Evolutionary conservation across 2,113 vertebrate species (phyloP), one percentile per base, ranked within the genome.

Genomic region (Gymnarchus niloticus): DNA sequence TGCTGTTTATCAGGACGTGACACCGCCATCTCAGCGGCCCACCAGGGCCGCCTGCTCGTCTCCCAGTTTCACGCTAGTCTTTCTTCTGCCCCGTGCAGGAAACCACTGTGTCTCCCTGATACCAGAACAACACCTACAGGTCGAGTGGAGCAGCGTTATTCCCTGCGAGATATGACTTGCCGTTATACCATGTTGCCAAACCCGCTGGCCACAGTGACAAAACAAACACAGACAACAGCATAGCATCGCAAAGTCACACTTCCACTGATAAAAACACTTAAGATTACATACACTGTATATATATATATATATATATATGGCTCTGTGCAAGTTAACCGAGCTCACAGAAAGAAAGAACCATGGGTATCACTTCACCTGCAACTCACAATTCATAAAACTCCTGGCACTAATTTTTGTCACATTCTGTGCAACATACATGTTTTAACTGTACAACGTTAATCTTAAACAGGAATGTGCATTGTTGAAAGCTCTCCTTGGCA

Each of bases 321-420:
- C 77, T 85, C 56, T 85, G 76, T 81, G 81, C 85, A 85, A n/a
- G 37, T 81, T 81, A 59, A 59, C 57, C 59, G 54, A 59, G 23
- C 56, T 37, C 61, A 46, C 49, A 84, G 23, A 81, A 52, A 8
- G 8, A 49, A 61, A 65, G 25, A 46, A 85, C 44, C 37, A 49
- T 41, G 28, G 10, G 51, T 48, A 80, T n/a, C 54, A 81, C 56
- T 61, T 37, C 46, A 85, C 85, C 51, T 81, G 41, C 44, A 85
- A 28, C 9, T 85, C 85, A 85, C n/a, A 61, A 54, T 19, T 28
- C 65, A 81, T 85, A n/a, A 61, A 85, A 80, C 54, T 81, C 49
- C 77, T 65, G 76, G 17, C 76, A 85, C 85, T 81, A 48, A 48
- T 81, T 21, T 37, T 82, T 33, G 12, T 51, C 44, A 82, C 80